phyloP scores from a whole-genome alignment of 1,140 invertebrate genomes.

The Lepidurus couesii region DNA sequence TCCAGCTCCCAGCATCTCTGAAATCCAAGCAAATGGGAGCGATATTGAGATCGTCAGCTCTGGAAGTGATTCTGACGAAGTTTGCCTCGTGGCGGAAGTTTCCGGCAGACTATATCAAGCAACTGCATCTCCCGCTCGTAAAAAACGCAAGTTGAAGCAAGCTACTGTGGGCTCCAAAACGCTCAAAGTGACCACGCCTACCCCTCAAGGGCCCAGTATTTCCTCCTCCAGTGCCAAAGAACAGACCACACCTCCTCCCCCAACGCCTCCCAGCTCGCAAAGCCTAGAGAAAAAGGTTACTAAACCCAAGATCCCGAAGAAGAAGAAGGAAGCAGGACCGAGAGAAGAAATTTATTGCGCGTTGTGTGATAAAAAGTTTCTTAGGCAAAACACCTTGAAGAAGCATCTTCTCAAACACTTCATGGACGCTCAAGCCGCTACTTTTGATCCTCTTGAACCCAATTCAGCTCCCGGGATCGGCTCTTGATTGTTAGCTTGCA shows the following conservation, averaged over 20 bases:
- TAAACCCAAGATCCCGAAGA: background rate
- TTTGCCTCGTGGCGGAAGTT: background rate
- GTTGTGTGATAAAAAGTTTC: slow-evolving; percentile 1
- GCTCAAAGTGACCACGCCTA: background rate
- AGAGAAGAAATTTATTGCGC: slow-evolving; percentile 2
- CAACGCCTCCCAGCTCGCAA: background rate
- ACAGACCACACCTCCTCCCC: background rate
- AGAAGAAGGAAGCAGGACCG: background rate
- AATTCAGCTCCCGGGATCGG: background rate
- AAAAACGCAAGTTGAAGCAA: background rate
- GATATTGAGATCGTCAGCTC: background rate
- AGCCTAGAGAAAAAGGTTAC: background rate
- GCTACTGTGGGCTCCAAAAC: background rate
- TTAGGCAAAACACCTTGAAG: background rate
- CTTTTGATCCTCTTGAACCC: background rate
- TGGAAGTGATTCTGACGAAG: background rate
- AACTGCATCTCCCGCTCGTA: background rate
- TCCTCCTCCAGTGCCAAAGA: background rate
- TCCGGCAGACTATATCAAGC: background rate
- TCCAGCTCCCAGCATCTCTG: background rate
- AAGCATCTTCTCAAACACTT: background rate
- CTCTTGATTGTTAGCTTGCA: background rate
- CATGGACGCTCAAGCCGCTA: background rate
- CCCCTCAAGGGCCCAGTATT: background rate
- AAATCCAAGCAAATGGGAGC: too few species aligned